Evolutionary conservation across 2,113 vertebrate species (phyloP).

Genomic region (Pluvialis apricaria): DNA sequence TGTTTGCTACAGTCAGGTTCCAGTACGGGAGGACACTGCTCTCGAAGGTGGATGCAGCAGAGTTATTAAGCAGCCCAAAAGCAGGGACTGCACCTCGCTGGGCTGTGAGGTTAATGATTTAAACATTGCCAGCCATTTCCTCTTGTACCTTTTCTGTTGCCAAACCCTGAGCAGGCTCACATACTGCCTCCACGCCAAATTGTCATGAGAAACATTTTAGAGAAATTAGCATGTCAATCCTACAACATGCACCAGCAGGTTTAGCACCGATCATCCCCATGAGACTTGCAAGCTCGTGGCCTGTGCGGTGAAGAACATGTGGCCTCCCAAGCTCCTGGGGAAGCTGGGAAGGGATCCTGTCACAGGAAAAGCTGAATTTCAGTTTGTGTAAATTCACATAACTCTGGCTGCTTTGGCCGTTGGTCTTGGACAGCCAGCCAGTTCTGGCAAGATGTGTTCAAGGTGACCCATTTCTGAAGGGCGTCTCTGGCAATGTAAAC

Average conservation of each 20-base stretch:
- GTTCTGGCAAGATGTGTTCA: neutral
- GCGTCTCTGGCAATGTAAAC: neutral
- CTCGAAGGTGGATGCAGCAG: neutral
- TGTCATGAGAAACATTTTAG: neutral
- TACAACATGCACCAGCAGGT: neutral
- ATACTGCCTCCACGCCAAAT: neutral
- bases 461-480: neutral
- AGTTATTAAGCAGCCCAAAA: neutral
- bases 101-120: neutral
- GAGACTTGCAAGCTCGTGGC: neutral
- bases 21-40: neutral
- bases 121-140: accelerated
- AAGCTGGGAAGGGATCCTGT: neutral
- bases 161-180: neutral
- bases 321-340: accelerated
- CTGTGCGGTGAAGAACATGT: neutral
- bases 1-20: neutral
- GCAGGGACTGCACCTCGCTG: neutral
- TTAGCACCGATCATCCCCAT: neutral
- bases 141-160: neutral
- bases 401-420: neutral
- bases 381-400: neutral
- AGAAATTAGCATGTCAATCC: neutral
- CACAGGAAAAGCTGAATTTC: neutral
- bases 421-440: neutral